Conservation (phyloP, 2,113 vertebrate genomes). For the Cariama cristata region DNA sequence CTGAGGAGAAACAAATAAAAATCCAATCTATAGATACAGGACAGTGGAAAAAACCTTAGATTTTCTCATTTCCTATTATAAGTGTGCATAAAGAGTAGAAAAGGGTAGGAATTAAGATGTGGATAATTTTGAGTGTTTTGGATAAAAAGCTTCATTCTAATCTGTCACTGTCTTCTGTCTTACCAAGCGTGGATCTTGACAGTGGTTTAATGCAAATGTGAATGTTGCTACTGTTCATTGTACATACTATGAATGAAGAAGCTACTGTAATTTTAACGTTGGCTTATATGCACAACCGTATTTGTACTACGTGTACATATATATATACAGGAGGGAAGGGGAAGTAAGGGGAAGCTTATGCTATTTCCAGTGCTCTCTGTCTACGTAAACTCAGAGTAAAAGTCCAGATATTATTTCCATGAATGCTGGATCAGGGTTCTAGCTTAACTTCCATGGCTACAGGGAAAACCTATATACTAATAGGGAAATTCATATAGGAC, state of each 20-base stretch:
- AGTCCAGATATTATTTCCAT: neutral
- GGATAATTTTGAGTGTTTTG: neutral
- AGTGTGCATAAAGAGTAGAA: neutral
- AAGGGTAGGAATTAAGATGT: neutral
- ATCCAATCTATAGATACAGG: neutral
- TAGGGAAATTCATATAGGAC: neutral
- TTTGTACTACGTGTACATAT: neutral
- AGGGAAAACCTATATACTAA: neutral
- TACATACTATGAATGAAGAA: neutral
- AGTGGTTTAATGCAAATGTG: neutral
- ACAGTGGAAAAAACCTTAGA: fast-evolving
- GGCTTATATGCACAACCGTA: neutral
- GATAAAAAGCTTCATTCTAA: neutral
- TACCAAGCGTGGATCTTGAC: neutral
- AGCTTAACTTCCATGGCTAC: neutral
- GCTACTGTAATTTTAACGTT: neutral
- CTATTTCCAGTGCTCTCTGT: neutral
- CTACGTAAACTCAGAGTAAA: neutral
- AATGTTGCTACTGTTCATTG: neutral
- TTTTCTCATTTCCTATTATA: neutral
- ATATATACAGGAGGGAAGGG: neutral
- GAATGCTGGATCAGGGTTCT: neutral
- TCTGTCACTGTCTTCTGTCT: neutral
- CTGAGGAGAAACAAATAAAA: neutral
- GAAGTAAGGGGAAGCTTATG: neutral